Evolutionary conservation across 2,888 invertebrate species (phyloP), one percentile per base, ranked within the genome.

Genomic region (Drosophila monieri): DNA sequence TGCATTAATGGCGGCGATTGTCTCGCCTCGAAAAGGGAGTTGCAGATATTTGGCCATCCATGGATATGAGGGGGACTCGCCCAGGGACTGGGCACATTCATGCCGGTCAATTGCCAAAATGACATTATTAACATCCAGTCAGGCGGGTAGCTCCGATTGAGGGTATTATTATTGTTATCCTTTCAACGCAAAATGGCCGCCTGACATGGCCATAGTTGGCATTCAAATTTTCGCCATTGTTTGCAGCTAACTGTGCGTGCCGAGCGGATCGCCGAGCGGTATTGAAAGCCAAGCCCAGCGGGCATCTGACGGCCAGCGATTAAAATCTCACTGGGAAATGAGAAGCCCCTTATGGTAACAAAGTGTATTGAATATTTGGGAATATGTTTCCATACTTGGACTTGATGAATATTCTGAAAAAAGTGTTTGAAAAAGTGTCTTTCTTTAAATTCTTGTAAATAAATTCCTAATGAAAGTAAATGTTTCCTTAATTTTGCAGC

Each of bases 51-150:
- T 35, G 25, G 14, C 4, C 10, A 0, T 27, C 6, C 12, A 14
- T 14, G 27, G 23, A 10, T 18, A 18, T 41, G 21, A 51, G 51
- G 54, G n/a, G 51, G 25, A 43, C 27, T 30, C 9, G 27, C 6
- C 27, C 27, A 27, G 41, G 47, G 55, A 77, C 56, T 70, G 79
- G 73, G 75, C 83, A 69, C 66, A 85, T 81, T 85, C 76, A 87
- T 85, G 83, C 88, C 85, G 83, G 84, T 84, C 84, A 85, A 88
- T 86, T 86, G 86, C 86, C 84, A 78, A 76, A 80, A 66, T 81
- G 81, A 53, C 81, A 80, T 80, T 81, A 81, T 84, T 68, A 77
- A 77, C 73, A 74, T 52, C 48, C 80, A 78, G 62, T 69, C 66
- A 80, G 68, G 86, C 86, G 75, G 67, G 75, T 73, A 61, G 74